Evolutionary conservation across 2,888 invertebrate species (phyloP), one percentile per base, ranked within the genome.

Genomic region (Andrena camellia): DNA sequence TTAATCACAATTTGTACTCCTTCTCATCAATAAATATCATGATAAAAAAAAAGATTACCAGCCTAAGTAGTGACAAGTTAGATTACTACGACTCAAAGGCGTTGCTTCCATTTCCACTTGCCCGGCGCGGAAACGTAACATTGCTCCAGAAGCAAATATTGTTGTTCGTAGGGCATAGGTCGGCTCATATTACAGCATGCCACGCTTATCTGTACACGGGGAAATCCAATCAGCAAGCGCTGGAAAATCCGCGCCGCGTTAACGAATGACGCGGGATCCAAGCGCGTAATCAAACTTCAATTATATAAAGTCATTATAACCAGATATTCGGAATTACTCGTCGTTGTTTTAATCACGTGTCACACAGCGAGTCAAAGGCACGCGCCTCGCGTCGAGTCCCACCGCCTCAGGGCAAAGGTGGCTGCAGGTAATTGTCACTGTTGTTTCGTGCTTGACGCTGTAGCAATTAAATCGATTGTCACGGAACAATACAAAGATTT

Each of bases 201-300:
- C 31, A 62, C 23, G 10, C 13, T 17, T 10, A 42, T n/a, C 69
- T 23, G 35, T 54, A 59, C 13, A n/a, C 42, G 60, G 50, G 72
- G 78, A 35, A 80, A 70, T 67, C 70, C 66, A 13, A 50, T 31
- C 17, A 33, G 29, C 73, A 20, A 10, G 17, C 17, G 26, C n/a
- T 57, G 72, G 79, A 78, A 81, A 81, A 81, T 68, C 57, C 67
- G 67, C 48, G 35, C 63, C 48, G n/a, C 67, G 54, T 72, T 29
- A 78, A 50, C 66, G 66, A 62, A 60, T 71, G 52, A 62, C 67
- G 60, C 62, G 60, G 48, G 62, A 63, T 67, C 8, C 13, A 6
- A 5, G 0, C 26, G 66, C 29, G 78, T 78, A 67, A 78, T 80
- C 76, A 69, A 69, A 81, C 76, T 57, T 67, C 69, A 72, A 78